phyloP scores from a whole-genome alignment of 1,140 invertebrate genomes.

The Rhyzopertha dominica region DNA sequence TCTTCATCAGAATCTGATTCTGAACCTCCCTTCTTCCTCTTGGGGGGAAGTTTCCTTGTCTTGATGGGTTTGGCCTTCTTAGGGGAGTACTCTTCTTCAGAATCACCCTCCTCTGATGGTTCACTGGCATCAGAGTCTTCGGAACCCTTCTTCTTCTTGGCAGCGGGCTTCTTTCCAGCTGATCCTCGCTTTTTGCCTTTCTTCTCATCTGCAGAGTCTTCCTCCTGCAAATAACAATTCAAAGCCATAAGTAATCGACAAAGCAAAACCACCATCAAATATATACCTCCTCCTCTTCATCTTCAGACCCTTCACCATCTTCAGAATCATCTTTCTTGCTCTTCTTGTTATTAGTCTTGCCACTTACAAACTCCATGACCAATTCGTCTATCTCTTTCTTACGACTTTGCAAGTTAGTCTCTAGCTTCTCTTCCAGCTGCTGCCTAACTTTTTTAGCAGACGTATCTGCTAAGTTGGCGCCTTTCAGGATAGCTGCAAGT shows the following conservation, averaged over 20 bases:
- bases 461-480: conserved; percentile 75
- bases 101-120: conserved; percentile 58
- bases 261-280: conserved; percentile 31
- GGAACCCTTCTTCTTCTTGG: conserved; percentile 55
- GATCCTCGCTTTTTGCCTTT: conserved; percentile 57
- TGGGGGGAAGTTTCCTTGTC: conserved; percentile 46
- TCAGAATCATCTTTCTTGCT: conserved; percentile 51
- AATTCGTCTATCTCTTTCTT: conserved; percentile 81
- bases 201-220: conserved; percentile 54
- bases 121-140: conserved; percentile 58
- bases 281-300: conserved; percentile 57
- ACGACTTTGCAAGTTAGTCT: conserved; percentile 65
- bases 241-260: conserved; percentile 1
- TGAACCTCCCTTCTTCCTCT: conserved; percentile 67
- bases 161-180: conserved; percentile 50
- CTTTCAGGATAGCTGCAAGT: conserved; percentile 81
- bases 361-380: conserved; percentile 70
- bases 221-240: conserved; percentile 41
- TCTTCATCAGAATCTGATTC: conserved; percentile 74
- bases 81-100: conserved; percentile 66
- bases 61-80: conserved; percentile 51
- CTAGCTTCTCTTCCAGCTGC: conserved; percentile 76
- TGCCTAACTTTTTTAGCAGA: conserved; percentile 88
- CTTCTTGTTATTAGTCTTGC: conserved; percentile 52
- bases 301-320: conserved; percentile 56